phyloP scores from a whole-genome alignment of 2,113 vertebrate species.

The Penelope pileata region DNA sequence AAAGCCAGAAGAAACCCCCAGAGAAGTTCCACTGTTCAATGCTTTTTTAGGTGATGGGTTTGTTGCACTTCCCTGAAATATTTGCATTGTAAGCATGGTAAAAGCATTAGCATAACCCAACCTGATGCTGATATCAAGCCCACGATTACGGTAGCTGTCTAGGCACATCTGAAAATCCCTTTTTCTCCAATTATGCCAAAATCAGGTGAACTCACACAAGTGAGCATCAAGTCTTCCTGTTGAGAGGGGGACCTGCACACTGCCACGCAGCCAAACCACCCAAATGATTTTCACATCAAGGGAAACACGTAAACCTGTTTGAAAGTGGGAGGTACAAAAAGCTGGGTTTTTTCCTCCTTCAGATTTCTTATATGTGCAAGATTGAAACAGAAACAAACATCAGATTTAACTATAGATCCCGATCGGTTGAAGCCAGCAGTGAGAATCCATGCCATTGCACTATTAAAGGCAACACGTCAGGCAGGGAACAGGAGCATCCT shows the following conservation, averaged over 20 bases:
- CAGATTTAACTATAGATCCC: background rate
- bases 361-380: background rate
- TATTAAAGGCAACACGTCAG: background rate
- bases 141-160: rapidly evolving
- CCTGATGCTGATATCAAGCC: rapidly evolving
- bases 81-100: background rate
- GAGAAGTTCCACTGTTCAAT: rapidly evolving
- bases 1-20: background rate
- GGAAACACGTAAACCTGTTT: background rate
- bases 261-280: background rate
- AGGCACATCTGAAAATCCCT: background rate
- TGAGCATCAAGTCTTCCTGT: background rate
- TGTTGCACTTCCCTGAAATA: background rate
- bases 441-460: background rate
- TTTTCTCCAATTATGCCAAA: background rate
- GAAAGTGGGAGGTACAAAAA: background rate
- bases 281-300: background rate
- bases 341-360: background rate
- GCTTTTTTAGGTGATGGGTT: background rate
- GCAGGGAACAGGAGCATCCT: background rate
- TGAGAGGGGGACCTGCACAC: background rate
- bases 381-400: background rate
- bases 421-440: background rate
- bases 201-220: background rate
- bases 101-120: background rate